A percentile compares a stretch with the other conserved stretches of the same genome.
Evolutionary conservation across 1,140 invertebrate genomes (phyloP).

Genomic region (Zeugodacus cucurbitae): DNA sequence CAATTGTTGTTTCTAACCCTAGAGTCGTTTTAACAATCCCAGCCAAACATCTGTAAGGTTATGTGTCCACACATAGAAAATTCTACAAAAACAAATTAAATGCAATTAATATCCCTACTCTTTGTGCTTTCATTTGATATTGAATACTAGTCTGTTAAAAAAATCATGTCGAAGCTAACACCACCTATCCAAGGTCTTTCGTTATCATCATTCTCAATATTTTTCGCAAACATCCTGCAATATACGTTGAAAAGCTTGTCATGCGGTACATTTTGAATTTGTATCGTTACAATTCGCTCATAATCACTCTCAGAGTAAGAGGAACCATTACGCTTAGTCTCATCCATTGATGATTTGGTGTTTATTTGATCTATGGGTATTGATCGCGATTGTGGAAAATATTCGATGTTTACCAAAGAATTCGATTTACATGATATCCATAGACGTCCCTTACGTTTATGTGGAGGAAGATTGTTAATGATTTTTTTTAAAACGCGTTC

Average conservation of each 20-base stretch:
- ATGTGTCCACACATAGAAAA: no score
- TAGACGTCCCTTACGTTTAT: background rate
- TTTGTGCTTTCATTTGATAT: background rate
- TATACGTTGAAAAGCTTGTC: background rate
- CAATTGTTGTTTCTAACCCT: no score
- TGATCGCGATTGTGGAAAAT: background rate
- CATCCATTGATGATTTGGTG: background rate
- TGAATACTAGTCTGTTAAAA: background rate
- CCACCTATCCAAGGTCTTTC: background rate
- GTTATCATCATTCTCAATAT: background rate
- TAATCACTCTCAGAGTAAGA: background rate
- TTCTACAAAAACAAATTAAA: no score
- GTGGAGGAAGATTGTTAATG: background rate
- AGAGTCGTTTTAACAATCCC: no score
- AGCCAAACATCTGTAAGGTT: no score
- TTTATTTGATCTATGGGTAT: background rate
- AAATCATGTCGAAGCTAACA: background rate
- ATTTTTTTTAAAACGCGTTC: background rate
- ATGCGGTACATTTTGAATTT: background rate
- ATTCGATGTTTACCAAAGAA: background rate
- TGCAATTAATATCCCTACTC: no score
- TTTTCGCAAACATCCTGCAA: conserved; percentile 32
- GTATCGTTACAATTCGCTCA: background rate
- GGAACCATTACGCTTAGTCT: background rate
- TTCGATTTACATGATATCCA: conserved; percentile 30